Conservation (phyloP, 2,113 vertebrate genomes). For the Ranitomeya variabilis region DNA sequence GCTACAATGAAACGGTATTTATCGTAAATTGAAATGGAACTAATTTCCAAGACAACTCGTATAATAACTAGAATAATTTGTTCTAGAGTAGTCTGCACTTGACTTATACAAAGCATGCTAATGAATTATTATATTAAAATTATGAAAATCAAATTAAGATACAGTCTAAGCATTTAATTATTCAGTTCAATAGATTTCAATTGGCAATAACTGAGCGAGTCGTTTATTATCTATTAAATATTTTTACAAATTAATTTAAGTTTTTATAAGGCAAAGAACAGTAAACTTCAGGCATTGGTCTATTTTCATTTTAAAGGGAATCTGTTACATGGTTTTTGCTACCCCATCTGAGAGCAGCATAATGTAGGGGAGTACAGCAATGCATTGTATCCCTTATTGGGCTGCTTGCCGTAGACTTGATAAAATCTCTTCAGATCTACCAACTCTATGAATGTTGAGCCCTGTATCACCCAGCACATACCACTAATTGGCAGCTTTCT, state of each 20-base stretch:
- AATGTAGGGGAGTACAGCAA: too few species aligned
- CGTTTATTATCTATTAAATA: background rate
- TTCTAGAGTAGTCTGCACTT: background rate
- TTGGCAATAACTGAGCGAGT: background rate
- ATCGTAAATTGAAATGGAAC: background rate
- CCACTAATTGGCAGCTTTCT: too few species aligned
- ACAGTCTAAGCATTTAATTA: background rate
- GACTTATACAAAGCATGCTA: conserved; percentile 4
- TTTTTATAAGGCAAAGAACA: background rate
- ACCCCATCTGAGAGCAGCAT: too few species aligned
- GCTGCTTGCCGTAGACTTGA: too few species aligned
- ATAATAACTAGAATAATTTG: conserved; percentile 18
- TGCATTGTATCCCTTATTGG: too few species aligned
- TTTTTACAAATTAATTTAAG: background rate
- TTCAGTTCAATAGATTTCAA: conserved; percentile 21
- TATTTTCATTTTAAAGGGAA: too few species aligned
- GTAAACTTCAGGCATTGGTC: background rate
- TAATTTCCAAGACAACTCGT: background rate
- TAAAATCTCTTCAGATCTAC: too few species aligned
- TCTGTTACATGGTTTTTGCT: too few species aligned
- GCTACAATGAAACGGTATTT: background rate
- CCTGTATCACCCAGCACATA: too few species aligned
- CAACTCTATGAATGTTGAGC: too few species aligned
- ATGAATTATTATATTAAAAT: background rate
- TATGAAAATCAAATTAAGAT: conserved; percentile 15